phyloP scores from a whole-genome alignment of 2,113 vertebrate genomes.

The Odocoileus virginianus region DNA sequence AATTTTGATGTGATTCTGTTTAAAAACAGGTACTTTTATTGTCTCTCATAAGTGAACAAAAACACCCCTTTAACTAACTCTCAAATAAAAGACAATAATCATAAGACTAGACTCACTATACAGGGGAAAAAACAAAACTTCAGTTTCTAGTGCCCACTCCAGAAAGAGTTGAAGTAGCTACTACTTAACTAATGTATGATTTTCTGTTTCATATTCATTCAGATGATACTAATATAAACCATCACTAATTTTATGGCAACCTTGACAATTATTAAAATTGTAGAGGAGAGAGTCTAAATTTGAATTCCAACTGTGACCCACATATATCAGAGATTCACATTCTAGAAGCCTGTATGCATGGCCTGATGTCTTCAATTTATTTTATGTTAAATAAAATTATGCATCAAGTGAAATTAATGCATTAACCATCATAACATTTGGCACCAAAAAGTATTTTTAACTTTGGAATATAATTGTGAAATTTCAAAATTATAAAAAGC shows the following conservation, averaged over 20 bases:
- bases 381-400: not conserved
- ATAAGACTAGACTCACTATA: not conserved
- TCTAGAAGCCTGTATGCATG: not conserved
- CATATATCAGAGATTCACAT: not conserved
- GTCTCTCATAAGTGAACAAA: not conserved
- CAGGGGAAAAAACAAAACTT: not conserved
- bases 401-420: not conserved
- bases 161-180: not conserved
- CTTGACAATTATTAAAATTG: not conserved
- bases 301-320: not conserved
- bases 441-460: not conserved
- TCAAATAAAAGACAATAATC: not conserved
- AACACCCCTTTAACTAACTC: not conserved
- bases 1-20: not conserved
- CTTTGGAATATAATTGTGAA: not conserved
- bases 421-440: not conserved
- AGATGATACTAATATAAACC: not conserved
- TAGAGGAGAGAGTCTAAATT: not conserved
- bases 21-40: not conserved
- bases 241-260: not conserved
- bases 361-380: not conserved
- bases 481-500: not conserved
- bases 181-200: not conserved
- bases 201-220: not conserved
- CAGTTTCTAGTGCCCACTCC: not conserved